Conservation (phyloP, 30 jellyfish, hydroid and myxozoan genomes). For the Hydra vulgaris region DNA sequence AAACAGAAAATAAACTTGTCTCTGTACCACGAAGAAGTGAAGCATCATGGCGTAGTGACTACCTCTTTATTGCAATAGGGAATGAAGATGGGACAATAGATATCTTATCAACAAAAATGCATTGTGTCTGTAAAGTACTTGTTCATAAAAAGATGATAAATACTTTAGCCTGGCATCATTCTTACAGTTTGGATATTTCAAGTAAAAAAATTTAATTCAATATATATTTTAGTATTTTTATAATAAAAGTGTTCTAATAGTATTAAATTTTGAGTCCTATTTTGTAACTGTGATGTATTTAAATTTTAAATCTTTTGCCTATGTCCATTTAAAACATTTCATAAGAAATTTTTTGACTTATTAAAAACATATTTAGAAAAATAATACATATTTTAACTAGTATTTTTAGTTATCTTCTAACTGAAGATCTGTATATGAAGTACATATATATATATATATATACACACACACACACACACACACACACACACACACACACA, state of each 20-base stretch:
- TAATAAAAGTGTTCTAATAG: neutral
- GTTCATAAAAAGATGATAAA: slow-evolving; percentile 81
- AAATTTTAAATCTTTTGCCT: too few species aligned
- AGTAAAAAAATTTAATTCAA: slow-evolving; percentile 2
- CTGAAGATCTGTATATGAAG: too few species aligned
- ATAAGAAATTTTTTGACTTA: too few species aligned
- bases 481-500: too few species aligned
- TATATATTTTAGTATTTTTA: neutral
- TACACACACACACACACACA: too few species aligned
- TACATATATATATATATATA: too few species aligned
- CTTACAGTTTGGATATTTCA: slow-evolving; percentile 8
- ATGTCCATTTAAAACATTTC: too few species aligned
- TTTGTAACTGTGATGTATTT: too few species aligned
- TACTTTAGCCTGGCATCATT: slow-evolving; percentile 83
- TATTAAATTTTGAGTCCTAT: too few species aligned
- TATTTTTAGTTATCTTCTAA: too few species aligned
- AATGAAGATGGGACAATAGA: slow-evolving; percentile 87
- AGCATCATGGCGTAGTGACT: slow-evolving; percentile 54
- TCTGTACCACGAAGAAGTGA: slow-evolving; percentile 50
- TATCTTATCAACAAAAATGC: slow-evolving; percentile 39
- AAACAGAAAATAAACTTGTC: slow-evolving; percentile 22
- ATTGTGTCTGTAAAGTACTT: slow-evolving; percentile 29
- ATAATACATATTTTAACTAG: too few species aligned
- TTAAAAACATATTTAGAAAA: too few species aligned
- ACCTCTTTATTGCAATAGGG: slow-evolving; percentile 63